phyloP scores from a whole-genome alignment of 2,797 vertebrate genomes.

The Gallinago stenura region DNA sequence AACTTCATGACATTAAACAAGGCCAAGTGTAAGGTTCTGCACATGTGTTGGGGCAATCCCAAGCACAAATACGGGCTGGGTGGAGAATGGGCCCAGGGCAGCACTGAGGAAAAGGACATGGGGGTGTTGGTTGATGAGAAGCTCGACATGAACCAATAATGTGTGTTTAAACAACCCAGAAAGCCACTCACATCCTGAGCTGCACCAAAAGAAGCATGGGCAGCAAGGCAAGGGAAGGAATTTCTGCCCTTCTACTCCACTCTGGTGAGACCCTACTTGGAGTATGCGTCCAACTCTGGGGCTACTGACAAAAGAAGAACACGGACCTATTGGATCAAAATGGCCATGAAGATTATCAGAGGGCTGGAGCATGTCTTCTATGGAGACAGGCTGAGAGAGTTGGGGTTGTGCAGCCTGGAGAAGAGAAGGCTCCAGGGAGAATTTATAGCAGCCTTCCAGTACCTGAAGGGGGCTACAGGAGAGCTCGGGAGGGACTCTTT shows the following conservation, averaged over 20 bases:
- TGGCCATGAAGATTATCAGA: neutral
- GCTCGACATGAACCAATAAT: neutral
- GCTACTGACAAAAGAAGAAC: neutral
- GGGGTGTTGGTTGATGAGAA: neutral
- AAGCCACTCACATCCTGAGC: neutral
- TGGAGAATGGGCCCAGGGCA: neutral
- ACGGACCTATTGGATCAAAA: neutral
- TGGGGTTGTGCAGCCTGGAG: neutral
- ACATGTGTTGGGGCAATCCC: neutral
- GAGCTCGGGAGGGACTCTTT: neutral
- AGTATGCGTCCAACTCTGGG: neutral
- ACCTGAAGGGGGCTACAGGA: neutral
- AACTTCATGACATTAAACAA: neutral
- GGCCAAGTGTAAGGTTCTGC: neutral
- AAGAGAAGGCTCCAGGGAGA: neutral
- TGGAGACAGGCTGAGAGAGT: neutral
- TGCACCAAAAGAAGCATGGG: neutral
- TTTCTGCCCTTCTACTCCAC: neutral
- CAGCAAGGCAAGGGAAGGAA: neutral
- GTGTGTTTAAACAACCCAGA: neutral
- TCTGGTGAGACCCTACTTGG: neutral
- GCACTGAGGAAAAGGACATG: neutral
- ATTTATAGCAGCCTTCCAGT: neutral
- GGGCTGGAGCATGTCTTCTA: neutral
- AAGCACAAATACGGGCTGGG: neutral